A percentile compares a stretch with the other conserved stretches of the same genome.
Conservation (phyloP, 2,888 invertebrate species). For the Pseudococcus jackbeardsleyi region DNA sequence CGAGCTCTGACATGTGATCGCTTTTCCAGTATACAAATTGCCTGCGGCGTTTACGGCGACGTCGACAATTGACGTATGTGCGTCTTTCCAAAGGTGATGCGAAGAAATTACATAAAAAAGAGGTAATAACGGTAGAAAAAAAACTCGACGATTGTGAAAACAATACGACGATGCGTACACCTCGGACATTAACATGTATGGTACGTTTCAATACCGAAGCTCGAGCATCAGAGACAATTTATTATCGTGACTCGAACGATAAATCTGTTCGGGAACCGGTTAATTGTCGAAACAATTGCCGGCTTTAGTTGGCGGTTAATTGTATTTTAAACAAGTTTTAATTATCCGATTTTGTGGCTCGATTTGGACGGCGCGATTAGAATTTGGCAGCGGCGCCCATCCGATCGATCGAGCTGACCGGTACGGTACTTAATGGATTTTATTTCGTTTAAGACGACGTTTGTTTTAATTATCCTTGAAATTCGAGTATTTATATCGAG, state of each 20-base stretch:
- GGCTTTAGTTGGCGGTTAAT: conserved; percentile 5
- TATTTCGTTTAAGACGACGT: conserved; percentile 5
- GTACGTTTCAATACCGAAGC: background rate
- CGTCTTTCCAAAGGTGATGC: background rate
- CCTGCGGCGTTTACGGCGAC: background rate
- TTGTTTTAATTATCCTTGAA: background rate
- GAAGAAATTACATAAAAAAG: conserved; percentile 8
- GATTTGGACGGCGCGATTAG: background rate
- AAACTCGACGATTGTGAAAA: conserved; percentile 2
- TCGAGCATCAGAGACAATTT: background rate
- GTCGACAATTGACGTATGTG: background rate
- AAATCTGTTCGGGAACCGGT: conserved; percentile 39
- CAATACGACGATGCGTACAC: background rate
- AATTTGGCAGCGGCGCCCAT: background rate
- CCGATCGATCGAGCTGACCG: background rate
- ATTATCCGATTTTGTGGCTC: background rate
- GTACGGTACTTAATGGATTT: background rate
- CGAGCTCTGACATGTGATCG: conserved; percentile 2
- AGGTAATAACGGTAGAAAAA: conserved; percentile 28
- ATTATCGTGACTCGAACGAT: conserved; percentile 39
- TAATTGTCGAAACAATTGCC: conserved; percentile 46
- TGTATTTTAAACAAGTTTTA: conserved; percentile 56
- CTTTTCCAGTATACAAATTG: conserved; percentile 4
- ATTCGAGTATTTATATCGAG: conserved; percentile 18
- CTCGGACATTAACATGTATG: conserved; percentile 19